Base-by-base conservation (phyloP, 2,888 invertebrate genomes). In the Acheta domesticus region DNA sequence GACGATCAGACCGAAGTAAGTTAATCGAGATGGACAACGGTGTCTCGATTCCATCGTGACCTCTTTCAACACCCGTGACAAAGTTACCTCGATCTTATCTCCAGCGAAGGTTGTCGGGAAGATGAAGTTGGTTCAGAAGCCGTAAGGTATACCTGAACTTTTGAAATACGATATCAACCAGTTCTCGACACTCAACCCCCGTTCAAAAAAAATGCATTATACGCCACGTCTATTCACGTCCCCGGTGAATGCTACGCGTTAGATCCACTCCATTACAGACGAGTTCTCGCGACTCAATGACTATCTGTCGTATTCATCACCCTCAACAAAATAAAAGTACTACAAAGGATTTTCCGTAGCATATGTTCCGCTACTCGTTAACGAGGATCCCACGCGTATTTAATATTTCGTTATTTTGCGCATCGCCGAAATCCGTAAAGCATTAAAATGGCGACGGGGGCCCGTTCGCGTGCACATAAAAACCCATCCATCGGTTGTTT, bases 371-470 rank as follows among this genome's bases (percentile, higher is more conserved):
- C n/a, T 62, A 62, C 62, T 36, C 36, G 36, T 36, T 62, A 62
- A 62, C 62, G 62, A 62, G 62, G 8, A 62, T 62, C 62, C 62
- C 62, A 62, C 62, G 62, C 62, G 62, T 62, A 62, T 62, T 62
- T 62, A 62, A 62, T 62, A 62, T 62, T 62, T 62, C 62, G n/a
- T n/a, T n/a, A 62, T 62, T 62, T n/a, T n/a, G n/a, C 62, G 62
- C 62, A 19, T 62, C 62, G 16, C 62, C 62, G n/a, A 62, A 62
- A 12, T n/a, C n/a, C 62, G n/a, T 62, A 62, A 62, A 62, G n/a
- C 62, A 62, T 62, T 19, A 62, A 62, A 62, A 62, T 19, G 62
- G 62, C 62, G 62, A 16, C n/a, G 16, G 36, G 36, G 16, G n/a
- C 14, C 62, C 62, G n/a, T 62, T 62, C 36, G 36, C 36, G 62